Evolutionary conservation across 30 jellyfish, hydroid and myxozoan genomes (phyloP).

Genomic region (Clytia hemisphaerica): DNA sequence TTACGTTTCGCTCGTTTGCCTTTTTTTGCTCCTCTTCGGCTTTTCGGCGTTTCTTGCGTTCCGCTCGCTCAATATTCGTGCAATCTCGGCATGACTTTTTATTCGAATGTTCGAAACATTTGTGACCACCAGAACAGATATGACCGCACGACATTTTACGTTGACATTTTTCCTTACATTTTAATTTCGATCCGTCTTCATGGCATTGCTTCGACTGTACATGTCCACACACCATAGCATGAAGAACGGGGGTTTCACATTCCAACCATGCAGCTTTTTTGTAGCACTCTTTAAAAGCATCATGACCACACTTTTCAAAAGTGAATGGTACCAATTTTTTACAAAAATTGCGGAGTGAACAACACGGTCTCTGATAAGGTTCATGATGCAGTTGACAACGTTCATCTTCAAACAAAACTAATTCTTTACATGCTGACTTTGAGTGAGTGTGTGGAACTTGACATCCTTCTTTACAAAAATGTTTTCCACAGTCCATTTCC

Average conservation of each 20-base stretch:
- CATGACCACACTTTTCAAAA: slow-evolving; percentile 31
- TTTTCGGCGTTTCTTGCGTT: slow-evolving; percentile 5
- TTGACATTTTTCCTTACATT: slow-evolving; percentile 27
- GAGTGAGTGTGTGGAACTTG: slow-evolving; percentile 43
- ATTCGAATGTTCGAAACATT: slow-evolving; percentile 26
- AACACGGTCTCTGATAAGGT: slow-evolving; percentile 21
- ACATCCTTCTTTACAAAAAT: slow-evolving; percentile 27
- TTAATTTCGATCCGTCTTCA: slow-evolving; percentile 14
- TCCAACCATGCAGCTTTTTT: background rate
- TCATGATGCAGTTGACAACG: slow-evolving; percentile 29
- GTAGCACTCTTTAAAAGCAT: slow-evolving; percentile 18
- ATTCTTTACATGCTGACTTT: no score
- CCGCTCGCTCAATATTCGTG: background rate
- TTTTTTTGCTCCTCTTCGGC: slow-evolving; percentile 8
- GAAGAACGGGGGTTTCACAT: slow-evolving; percentile 13
- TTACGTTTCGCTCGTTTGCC: slow-evolving; percentile 11
- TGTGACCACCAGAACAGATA: slow-evolving; percentile 6
- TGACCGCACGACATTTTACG: slow-evolving; percentile 26
- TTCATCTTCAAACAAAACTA: no score
- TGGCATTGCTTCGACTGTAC: slow-evolving; percentile 15
- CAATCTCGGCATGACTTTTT: slow-evolving; percentile 7
- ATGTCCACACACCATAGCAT: slow-evolving; percentile 26
- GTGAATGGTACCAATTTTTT: background rate
- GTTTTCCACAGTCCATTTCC: slow-evolving; percentile 25
- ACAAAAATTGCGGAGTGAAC: background rate